These are phyloP conservation scores for Acrobasis suavella DNA, from an alignment of 2,888 invertebrate species.

Conservation along the genomic window DNA sequence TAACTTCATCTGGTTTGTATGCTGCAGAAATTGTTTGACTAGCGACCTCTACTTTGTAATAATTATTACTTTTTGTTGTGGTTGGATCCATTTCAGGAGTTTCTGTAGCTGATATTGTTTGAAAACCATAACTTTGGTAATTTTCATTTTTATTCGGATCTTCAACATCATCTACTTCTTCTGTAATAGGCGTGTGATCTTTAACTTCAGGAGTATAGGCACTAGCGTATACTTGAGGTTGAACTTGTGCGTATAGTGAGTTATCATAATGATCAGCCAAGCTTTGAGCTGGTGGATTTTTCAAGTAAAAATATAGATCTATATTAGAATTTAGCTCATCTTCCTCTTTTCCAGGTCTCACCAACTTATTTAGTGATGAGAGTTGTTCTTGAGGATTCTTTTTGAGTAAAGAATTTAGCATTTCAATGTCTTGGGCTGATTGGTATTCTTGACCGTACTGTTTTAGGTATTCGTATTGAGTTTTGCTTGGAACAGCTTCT, in stretches of 20 bases:
- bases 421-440: constrained; percentile 64
- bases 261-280: constrained; percentile 46
- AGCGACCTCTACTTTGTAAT: constrained; percentile 61
- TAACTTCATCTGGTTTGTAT: constrained; percentile 39
- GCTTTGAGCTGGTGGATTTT: constrained; percentile 46
- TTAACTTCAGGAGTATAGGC: constrained; percentile 46
- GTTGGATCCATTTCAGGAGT: constrained; percentile 43
- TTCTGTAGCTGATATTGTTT: constrained; percentile 39
- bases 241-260: constrained; percentile 42
- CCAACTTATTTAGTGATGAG: constrained; percentile 72
- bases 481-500: constrained; percentile 54
- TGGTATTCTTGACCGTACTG: constrained; percentile 57
- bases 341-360: constrained; percentile 42
- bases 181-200: constrained; percentile 72
- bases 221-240: constrained; percentile 50
- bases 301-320: constrained; percentile 65
- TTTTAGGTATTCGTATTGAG: constrained; percentile 60
- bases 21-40: constrained; percentile 49
- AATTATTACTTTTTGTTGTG: constrained; percentile 54
- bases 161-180: constrained; percentile 68
- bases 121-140: constrained; percentile 38
- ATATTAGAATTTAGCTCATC: constrained; percentile 55
- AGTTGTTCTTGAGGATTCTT: constrained; percentile 76
- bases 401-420: constrained; percentile 70
- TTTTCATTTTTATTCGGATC: constrained; percentile 53